These are phyloP conservation scores for Columbina picui DNA, from an alignment of 2,113 vertebrate genomes.

Conservation along the genomic window DNA sequence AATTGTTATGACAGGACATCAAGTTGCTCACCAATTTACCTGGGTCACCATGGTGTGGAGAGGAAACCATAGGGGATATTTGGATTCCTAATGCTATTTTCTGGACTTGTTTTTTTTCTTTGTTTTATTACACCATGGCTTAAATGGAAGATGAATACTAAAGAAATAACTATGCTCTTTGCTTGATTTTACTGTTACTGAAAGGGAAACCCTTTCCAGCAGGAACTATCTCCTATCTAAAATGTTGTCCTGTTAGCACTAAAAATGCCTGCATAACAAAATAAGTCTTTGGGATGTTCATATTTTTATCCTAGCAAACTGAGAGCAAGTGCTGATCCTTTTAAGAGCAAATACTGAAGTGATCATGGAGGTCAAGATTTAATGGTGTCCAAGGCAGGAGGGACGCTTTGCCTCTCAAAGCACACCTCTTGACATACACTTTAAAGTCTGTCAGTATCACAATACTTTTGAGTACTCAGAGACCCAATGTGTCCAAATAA, in stretches of 20 bases:
- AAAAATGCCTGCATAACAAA: background rate
- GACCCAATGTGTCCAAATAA: accelerated
- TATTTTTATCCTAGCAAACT: background rate
- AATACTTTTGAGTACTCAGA: background rate
- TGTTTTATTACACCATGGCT: background rate
- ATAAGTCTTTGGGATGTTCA: background rate
- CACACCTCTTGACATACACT: background rate
- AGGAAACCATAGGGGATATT: background rate
- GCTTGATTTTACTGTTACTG: background rate
- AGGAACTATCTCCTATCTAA: background rate
- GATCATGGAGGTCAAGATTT: background rate
- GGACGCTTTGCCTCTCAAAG: background rate
- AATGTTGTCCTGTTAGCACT: background rate
- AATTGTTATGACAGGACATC: background rate
- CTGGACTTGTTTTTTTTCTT: background rate
- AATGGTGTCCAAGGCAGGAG: background rate
- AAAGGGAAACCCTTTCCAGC: background rate
- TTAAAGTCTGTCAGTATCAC: background rate
- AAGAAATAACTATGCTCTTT: background rate
- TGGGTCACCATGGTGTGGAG: background rate
- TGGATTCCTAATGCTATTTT: background rate
- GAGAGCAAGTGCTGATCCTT: background rate
- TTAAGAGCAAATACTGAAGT: background rate
- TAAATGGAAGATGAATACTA: background rate
- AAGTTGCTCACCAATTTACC: background rate